Evolutionary conservation across 2,797 vertebrate genomes (phyloP).

Genomic region (Pantherophis vulpinus): DNA sequence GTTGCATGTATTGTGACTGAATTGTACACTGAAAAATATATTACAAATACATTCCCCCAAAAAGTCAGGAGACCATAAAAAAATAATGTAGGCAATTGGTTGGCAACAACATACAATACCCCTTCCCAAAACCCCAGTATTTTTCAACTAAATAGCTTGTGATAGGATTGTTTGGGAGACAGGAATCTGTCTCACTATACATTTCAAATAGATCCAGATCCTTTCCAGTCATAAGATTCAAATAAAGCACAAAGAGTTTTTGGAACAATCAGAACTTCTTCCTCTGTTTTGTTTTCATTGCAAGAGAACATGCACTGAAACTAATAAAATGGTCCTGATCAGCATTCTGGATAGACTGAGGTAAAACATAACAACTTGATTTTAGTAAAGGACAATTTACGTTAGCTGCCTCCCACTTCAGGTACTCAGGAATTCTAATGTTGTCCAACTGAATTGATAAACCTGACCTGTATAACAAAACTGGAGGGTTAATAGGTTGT

Average conservation of each 20-base stretch:
- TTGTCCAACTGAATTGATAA: background rate
- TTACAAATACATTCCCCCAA: background rate
- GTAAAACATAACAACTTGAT: background rate
- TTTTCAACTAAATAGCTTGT: background rate
- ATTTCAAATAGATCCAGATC: background rate
- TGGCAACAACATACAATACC: background rate
- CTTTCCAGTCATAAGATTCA: background rate
- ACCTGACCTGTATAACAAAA: background rate
- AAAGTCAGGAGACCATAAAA: background rate
- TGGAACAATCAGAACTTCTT: background rate
- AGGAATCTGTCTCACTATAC: background rate
- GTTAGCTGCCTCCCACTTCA: background rate
- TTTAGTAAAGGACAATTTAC: background rate
- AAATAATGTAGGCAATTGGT: background rate
- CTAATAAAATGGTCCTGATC: background rate
- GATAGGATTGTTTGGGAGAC: background rate
- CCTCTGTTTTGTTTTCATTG: background rate
- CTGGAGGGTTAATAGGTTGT: background rate
- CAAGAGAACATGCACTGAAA: background rate
- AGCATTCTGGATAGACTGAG: background rate
- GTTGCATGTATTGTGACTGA: background rate
- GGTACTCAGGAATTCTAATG: background rate
- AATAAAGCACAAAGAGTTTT: background rate
- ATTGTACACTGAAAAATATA: background rate
- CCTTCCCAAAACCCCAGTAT: background rate